Evolutionary conservation across 2,888 invertebrate species (phyloP), one percentile per base, ranked within the genome.

Genomic region (Heliconius cydno): DNA sequence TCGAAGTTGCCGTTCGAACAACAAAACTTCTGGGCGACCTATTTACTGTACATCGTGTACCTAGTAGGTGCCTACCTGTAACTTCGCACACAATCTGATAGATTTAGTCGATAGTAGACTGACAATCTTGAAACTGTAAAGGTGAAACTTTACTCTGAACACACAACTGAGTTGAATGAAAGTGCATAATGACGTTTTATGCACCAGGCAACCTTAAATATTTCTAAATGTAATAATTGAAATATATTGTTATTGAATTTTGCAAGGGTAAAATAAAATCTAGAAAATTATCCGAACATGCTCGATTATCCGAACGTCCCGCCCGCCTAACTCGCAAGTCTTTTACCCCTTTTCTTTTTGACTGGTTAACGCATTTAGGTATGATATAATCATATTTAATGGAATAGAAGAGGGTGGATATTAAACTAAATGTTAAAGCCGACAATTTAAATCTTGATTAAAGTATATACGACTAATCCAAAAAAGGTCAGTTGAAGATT

Each of bases 1-100:
- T 81, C 73, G 76, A 82, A 79, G 80, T 79, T 77, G 76, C 86
- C 85, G 82, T 75, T 75, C 86, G 88, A 91, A 89, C 90, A 90
- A 77, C 78, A 79, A 81, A 83, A 84, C 81, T 85, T 84, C 79
- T 78, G 79, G 73, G 72, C 83, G 86, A 86, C 85, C 84, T 84
- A 85, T 84, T 84, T 85, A 84, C 90, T 89, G 90, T 80, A 80
- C 78, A 79, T 72, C 73, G 78, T 77, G 72, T 81, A 82, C 41
- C 41, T 41, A 34, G 34, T 34, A 7, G 34, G 34, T 34, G 12
- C 82, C 82, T 79, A 80, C 82, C 81, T 82, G 83, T 74, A 83
- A 83, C 83, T 83, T 81, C 66, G 79, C 72, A 76, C 81, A 79
- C 76, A 79, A 82, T 84, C 82, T 82, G 79, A 80, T 83, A 82